Evolutionary conservation across 2,797 vertebrate species (phyloP).

Genomic region (Busarellus nigricollis): DNA sequence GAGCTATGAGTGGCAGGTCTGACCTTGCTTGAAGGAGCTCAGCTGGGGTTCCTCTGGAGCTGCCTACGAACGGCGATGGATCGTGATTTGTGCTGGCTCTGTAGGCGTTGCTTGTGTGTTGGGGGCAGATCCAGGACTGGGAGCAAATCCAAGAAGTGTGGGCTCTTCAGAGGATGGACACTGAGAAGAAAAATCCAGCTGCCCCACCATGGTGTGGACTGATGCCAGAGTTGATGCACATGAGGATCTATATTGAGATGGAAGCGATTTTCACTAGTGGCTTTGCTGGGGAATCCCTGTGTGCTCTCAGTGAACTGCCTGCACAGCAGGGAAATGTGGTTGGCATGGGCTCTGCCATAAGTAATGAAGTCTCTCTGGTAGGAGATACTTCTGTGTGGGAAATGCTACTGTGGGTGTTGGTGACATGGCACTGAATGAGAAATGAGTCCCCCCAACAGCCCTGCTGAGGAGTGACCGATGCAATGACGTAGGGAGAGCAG

Average conservation of each 20-base stretch:
- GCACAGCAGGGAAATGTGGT: neutral
- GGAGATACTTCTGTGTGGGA: neutral
- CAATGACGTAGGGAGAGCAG: neutral
- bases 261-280: neutral
- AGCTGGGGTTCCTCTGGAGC: neutral
- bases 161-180: neutral
- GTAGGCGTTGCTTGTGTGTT: neutral
- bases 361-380: neutral
- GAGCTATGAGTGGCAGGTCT: neutral
- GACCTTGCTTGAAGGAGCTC: neutral
- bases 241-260: neutral
- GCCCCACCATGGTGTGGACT: neutral
- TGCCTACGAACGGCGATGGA: fast-evolving
- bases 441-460: neutral
- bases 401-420: neutral
- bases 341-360: neutral
- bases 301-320: neutral
- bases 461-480: neutral
- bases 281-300: neutral
- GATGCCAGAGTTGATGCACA: neutral
- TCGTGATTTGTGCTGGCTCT: neutral
- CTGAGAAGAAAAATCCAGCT: neutral
- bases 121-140: neutral
- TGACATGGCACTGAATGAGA: neutral
- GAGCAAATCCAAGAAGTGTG: neutral